Evolutionary conservation across 2,888 invertebrate species (phyloP).

Genomic region (Epinotia demarniana): DNA sequence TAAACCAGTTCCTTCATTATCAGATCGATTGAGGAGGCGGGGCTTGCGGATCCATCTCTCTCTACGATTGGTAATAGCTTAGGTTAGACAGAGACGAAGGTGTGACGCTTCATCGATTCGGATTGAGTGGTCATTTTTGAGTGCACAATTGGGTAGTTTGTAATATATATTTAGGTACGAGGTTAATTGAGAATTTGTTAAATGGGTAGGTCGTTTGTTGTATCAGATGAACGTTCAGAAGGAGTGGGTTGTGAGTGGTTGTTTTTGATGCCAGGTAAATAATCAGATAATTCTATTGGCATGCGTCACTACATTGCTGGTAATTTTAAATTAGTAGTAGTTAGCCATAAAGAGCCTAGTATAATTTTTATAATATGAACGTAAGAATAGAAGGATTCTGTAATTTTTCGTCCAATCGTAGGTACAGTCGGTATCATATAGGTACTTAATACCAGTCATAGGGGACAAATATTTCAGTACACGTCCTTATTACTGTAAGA

Average conservation of each 20-base stretch:
- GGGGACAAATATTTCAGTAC: no score
- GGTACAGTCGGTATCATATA: no score
- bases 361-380: background rate
- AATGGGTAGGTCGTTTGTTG: slow-evolving; percentile 3
- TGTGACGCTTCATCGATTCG: slow-evolving; percentile 39
- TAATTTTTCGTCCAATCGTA: no score
- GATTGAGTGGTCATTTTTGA: slow-evolving; percentile 30
- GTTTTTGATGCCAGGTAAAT: slow-evolving; percentile 10
- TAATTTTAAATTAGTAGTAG: no score
- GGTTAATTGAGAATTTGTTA: slow-evolving; percentile 30
- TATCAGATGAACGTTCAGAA: slow-evolving; percentile 13
- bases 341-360: no score
- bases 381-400: background rate
- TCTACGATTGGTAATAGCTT: background rate
- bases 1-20: slow-evolving; percentile 43
- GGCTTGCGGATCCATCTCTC: slow-evolving; percentile 41
- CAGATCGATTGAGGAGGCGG: slow-evolving; percentile 47
- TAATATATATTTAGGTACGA: slow-evolving; percentile 30
- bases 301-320: background rate
- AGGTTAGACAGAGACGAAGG: slow-evolving; percentile 37
- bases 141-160: slow-evolving; percentile 16
- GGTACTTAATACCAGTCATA: no score
- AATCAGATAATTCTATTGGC: background rate
- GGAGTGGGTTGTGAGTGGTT: background rate
- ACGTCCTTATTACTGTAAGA: no score